A percentile compares a stretch with the other conserved stretches of the same genome.
Evolutionary conservation across 2,113 vertebrate species (phyloP).

Genomic region (Gymnocephalus cernua): DNA sequence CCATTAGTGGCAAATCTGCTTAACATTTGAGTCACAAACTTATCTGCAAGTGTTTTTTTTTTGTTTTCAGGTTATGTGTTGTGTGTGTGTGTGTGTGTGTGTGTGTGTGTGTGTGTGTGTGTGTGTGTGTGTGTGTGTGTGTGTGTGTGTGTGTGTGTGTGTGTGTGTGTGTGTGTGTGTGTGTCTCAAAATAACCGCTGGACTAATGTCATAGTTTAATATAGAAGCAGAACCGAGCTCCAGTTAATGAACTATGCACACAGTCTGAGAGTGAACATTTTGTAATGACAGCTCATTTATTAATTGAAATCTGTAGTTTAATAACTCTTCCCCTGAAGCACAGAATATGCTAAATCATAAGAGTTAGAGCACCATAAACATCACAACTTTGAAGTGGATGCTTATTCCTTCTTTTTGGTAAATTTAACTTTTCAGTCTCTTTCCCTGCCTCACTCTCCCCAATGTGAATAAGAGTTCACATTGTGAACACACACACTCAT

Average conservation of each 20-base stretch:
- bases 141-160: no score
- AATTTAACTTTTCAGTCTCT: not conserved
- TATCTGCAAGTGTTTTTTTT: not conserved
- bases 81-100: not conserved
- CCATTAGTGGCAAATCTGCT: not conserved
- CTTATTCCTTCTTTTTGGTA: no score
- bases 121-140: not conserved
- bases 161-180: no score
- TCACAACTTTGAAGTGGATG: not conserved
- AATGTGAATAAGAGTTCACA: not conserved
- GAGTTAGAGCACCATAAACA: not conserved
- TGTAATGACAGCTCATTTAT: conserved; percentile 2
- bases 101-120: not conserved
- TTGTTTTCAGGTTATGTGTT: not conserved
- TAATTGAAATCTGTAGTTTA: not conserved
- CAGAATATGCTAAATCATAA: not conserved
- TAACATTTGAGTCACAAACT: not conserved
- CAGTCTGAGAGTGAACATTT: not conserved
- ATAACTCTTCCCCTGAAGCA: not conserved
- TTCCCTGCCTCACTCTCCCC: not conserved
- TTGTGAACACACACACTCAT: no score
- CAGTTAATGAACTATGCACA: conserved; percentile 11
- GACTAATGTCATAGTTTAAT: not conserved
- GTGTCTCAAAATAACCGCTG: not conserved
- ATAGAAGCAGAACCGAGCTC: not conserved